Percentiles rank a stretch among this genome's conserved stretches.
These are phyloP conservation scores for Campoletis raptor DNA, from an alignment of 2,888 invertebrate species.

Conservation along the genomic window DNA sequence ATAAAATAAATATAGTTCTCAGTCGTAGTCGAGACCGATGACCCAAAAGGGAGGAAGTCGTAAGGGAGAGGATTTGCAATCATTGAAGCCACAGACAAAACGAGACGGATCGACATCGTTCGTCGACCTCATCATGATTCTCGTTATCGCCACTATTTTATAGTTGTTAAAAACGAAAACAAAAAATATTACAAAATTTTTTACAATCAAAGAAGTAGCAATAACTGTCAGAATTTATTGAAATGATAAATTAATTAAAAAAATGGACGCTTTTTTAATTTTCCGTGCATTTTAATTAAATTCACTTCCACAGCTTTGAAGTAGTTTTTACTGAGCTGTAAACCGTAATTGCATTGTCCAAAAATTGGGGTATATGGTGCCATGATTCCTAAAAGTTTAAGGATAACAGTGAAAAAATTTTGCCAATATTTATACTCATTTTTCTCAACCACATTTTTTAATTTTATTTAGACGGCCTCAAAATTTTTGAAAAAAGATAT, in stretches of 20 bases:
- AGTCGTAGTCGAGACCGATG: conserved; percentile 35
- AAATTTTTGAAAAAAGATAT: neutral
- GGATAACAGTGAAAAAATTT: neutral
- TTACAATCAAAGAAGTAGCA: neutral
- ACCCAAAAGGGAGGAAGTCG: conserved; percentile 37
- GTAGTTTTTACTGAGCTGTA: neutral
- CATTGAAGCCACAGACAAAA: conserved; percentile 34
- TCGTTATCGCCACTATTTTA: neutral
- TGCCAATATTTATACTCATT: neutral
- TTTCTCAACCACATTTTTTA: neutral
- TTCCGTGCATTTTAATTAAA: neutral
- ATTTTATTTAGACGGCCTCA: neutral
- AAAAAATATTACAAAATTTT: neutral
- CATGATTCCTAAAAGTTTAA: neutral
- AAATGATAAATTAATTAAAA: neutral
- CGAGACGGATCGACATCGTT: conserved; percentile 43
- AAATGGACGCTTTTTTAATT: neutral
- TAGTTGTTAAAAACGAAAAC: neutral
- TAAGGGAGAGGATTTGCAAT: conserved; percentile 19
- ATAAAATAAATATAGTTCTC: neutral
- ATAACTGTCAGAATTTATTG: neutral
- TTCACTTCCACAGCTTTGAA: neutral
- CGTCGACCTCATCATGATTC: conserved; percentile 15
- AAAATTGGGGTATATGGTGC: too few relatives aligned
- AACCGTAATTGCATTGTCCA: too few relatives aligned